Conservation (phyloP, 1,140 invertebrate genomes). For the Doryteuthis pealeii region DNA sequence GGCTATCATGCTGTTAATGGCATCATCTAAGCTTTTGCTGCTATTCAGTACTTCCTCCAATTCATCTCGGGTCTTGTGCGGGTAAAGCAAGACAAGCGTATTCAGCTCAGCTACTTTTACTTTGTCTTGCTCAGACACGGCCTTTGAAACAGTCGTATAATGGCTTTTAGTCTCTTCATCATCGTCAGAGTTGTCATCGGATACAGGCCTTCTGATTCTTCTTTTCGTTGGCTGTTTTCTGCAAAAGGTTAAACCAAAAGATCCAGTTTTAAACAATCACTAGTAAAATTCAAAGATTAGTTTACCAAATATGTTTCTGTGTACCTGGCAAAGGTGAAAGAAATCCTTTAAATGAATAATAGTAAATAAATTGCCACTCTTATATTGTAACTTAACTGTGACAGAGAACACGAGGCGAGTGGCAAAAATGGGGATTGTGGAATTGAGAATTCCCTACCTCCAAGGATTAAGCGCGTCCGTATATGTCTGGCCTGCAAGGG, state of each 20-base stretch:
- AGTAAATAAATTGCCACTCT: too few relatives aligned
- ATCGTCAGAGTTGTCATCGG: not conserved
- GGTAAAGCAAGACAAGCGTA: not conserved
- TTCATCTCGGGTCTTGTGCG: slow-evolving; percentile 3
- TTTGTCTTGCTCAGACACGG: not conserved
- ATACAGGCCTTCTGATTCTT: not conserved
- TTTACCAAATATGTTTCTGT: too few relatives aligned
- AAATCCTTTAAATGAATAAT: too few relatives aligned
- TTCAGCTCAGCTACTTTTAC: not conserved
- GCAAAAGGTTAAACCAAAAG: not conserved
- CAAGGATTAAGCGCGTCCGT: too few relatives aligned
- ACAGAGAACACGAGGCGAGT: too few relatives aligned
- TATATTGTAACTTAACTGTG: too few relatives aligned
- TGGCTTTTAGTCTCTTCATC: not conserved
- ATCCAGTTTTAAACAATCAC: too few relatives aligned
- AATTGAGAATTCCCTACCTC: too few relatives aligned
- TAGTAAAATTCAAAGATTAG: too few relatives aligned
- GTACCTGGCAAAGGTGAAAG: too few relatives aligned
- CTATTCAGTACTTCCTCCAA: not conserved
- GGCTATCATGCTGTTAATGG: not conserved
- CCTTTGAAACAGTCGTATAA: not conserved
- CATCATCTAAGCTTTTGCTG: not conserved
- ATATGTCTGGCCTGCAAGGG: too few relatives aligned
- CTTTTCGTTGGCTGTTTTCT: not conserved
- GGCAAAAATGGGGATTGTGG: too few relatives aligned